phyloP scores from a whole-genome alignment of 1,140 invertebrate genomes.

The Palaemon carinicauda region DNA sequence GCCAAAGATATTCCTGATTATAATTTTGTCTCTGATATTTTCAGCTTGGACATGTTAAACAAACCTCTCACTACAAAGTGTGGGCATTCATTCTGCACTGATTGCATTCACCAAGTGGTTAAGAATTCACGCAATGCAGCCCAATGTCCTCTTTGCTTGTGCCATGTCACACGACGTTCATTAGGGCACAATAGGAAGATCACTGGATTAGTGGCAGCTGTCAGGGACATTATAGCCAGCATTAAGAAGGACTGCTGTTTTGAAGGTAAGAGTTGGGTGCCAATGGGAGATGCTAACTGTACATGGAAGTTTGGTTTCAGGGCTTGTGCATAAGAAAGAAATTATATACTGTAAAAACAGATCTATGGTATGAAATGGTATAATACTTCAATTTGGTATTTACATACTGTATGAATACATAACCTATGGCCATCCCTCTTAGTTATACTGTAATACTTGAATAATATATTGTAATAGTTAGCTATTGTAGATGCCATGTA shows the following conservation, averaged over 20 bases:
- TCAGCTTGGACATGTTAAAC: conserved; percentile 36
- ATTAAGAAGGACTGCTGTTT: conserved; percentile 46
- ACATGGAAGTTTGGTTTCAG: too few relatives aligned
- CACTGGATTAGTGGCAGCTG: conserved; percentile 3
- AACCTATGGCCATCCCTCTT: too few relatives aligned
- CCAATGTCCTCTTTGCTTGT: conserved; percentile 39
- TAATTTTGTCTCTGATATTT: background rate
- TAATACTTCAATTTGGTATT: too few relatives aligned
- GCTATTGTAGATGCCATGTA: too few relatives aligned
- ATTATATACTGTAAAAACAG: too few relatives aligned
- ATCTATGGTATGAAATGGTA: too few relatives aligned
- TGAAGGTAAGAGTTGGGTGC: conserved; percentile 39
- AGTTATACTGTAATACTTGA: too few relatives aligned
- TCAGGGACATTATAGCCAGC: conserved; percentile 20
- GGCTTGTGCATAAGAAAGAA: too few relatives aligned
- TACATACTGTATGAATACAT: too few relatives aligned
- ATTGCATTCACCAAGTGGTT: conserved; percentile 34
- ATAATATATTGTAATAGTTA: too few relatives aligned
- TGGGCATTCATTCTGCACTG: conserved; percentile 34
- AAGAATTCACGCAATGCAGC: background rate
- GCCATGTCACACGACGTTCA: conserved; percentile 11
- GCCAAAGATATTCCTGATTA: background rate
- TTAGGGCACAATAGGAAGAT: conserved; percentile 20
- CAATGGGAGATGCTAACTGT: background rate
- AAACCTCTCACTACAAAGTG: conserved; percentile 36